phyloP scores from a whole-genome alignment of 2,113 vertebrate species.

The Ptyas mucosa region DNA sequence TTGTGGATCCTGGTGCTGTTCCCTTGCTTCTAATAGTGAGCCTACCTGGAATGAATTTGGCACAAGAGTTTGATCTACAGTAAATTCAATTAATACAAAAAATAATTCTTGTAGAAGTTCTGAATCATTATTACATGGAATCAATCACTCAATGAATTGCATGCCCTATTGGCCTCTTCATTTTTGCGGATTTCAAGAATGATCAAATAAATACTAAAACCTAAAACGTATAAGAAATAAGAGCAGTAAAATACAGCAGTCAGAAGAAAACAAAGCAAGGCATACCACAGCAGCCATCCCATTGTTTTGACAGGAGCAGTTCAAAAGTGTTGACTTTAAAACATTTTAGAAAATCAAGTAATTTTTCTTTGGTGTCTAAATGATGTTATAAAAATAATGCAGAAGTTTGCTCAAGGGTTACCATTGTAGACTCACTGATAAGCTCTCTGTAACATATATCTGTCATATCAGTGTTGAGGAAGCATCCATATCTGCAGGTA shows the following conservation, averaged over 20 bases:
- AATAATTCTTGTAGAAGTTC: neutral
- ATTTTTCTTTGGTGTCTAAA: neutral
- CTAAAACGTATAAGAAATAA: neutral
- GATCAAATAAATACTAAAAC: neutral
- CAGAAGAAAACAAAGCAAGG: neutral
- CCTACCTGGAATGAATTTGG: neutral
- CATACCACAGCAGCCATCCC: neutral
- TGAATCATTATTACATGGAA: neutral
- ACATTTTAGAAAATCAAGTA: neutral
- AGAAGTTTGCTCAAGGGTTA: neutral
- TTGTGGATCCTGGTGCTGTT: neutral
- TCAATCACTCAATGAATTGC: neutral
- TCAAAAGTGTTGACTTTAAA: neutral
- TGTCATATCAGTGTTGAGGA: neutral
- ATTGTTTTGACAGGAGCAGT: neutral
- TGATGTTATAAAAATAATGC: neutral
- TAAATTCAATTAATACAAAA: neutral
- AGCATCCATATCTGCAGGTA: neutral
- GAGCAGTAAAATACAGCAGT: neutral
- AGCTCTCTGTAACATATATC: neutral
- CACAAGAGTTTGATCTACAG: neutral
- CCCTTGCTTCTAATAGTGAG: neutral
- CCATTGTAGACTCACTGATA: neutral
- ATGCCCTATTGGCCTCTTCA: neutral
- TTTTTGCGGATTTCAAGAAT: neutral